Base-by-base conservation (phyloP, 2,797 vertebrate genomes). In the Graptemys geographica region DNA sequence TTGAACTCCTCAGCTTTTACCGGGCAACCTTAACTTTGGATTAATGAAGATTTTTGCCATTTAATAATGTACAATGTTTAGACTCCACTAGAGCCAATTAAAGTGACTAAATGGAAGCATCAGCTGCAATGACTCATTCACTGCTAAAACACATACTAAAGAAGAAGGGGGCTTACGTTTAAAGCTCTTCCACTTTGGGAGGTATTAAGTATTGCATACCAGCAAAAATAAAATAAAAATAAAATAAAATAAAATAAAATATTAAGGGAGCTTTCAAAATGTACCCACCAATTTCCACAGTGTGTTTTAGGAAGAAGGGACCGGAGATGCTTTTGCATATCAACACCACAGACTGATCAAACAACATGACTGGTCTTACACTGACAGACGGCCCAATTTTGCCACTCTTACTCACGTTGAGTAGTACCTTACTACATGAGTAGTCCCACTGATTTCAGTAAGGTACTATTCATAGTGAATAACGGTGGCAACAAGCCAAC, bases 151-250 rank as follows among this genome's bases (percentile, higher is more conserved):
- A 74, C 37, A 2, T 1, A 37, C 9, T 12, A 90, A 82, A 84
- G 2, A 3, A 3, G 4, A 7, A 74, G 6, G 23, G 23, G 41
- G 41, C 72, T 74, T 25, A n/a, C 9, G 33, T 65, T n/a, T 18
- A 27, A 44, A 74, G 25, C 37, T 10, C 12, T 74, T 74, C 72
- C 23, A 74, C 21, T 44, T 74, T 15, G 72, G 41, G 11, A 44
- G 23, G 41, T 12, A 44, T 44, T 65, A 27, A 27, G 11, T 74
- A 44, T 44, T 74, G 37, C 23, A 74, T 25, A 27, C 9, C 3
- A 59, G 27, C 0, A 55, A 79, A 41, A 65, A 81, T 83, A 3
- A 0, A 0, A 0, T 7, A 83, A 3, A 0, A 0, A 0, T 7
- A 83, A 80, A 74, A 25, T 41, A 3, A 0, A 0, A 0, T n/a